Conservation (phyloP, 2,113 vertebrate species). For the Blennius ocellaris region DNA sequence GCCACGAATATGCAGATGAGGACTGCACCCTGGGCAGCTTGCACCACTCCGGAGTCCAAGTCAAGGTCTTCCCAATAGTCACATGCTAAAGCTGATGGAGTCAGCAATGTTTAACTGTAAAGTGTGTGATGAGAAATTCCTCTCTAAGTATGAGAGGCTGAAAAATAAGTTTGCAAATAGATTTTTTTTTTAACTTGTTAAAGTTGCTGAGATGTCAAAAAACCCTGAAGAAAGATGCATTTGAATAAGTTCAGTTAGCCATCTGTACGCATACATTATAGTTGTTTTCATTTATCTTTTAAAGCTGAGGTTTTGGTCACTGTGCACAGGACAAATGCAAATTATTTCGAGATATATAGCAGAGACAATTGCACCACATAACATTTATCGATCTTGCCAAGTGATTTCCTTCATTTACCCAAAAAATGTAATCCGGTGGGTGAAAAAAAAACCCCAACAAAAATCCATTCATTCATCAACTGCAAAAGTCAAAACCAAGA, state of each 20-base stretch:
- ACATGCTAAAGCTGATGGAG: slow-evolving; percentile 27
- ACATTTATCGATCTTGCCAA: too few relatives aligned
- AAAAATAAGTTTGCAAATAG: not conserved
- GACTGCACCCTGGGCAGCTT: slow-evolving; percentile 59
- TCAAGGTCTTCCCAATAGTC: slow-evolving; percentile 70
- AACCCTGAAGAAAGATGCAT: not conserved
- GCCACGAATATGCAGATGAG: slow-evolving; percentile 74
- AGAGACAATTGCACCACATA: too few relatives aligned
- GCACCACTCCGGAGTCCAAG: slow-evolving; percentile 44
- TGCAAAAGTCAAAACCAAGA: not conserved
- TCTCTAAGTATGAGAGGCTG: not conserved
- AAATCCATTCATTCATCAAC: not conserved
- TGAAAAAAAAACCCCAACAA: not conserved
- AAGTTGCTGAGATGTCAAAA: slow-evolving; percentile 4
- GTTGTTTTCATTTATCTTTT: too few relatives aligned
- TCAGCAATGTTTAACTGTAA: slow-evolving; percentile 55
- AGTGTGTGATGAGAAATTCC: slow-evolving; percentile 16
- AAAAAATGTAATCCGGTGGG: too few relatives aligned
- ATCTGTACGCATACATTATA: too few relatives aligned
- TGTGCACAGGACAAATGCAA: not conserved
- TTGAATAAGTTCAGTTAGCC: too few relatives aligned
- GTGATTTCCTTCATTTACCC: too few relatives aligned
- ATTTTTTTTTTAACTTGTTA: not conserved
- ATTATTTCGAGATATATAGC: not conserved
- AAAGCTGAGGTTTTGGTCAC: not conserved